Conservation (phyloP, 1,140 invertebrate genomes). For the Pachyrhynchus sulphureomaculatus region DNA sequence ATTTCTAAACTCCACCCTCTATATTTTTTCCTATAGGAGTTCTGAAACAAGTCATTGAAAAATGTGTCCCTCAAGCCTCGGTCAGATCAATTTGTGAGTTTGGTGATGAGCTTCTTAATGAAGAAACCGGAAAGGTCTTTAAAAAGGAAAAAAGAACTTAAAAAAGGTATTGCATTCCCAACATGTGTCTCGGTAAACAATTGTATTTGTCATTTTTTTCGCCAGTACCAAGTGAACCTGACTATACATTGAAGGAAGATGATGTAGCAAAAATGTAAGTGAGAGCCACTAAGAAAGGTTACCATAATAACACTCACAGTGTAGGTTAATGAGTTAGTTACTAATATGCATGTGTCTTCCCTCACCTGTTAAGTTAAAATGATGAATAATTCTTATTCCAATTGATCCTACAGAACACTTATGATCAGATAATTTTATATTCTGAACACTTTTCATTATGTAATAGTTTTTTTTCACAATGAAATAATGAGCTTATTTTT, state of each 20-base stretch:
- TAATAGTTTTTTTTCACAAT: no score
- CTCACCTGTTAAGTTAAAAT: no score
- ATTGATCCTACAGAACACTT: conserved; percentile 43
- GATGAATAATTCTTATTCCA: conserved; percentile 29
- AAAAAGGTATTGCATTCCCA: conserved; percentile 98
- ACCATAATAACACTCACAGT: no score
- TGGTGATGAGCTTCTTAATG: conserved; percentile 84
- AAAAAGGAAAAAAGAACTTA: conserved; percentile 98
- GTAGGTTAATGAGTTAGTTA: no score
- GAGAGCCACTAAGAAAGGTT: no score
- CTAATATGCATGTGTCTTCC: no score
- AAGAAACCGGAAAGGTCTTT: conserved; percentile 95
- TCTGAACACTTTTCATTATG: neutral
- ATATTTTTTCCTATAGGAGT: conserved; percentile 72
- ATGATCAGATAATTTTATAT: conserved; percentile 19
- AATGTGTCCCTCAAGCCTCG: conserved; percentile 83
- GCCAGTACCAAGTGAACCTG: conserved; percentile 89
- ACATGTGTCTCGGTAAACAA: conserved; percentile 99
- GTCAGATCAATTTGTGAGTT: conserved; percentile 90
- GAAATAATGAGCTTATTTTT: no score
- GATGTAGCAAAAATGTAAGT: conserved; percentile 98
- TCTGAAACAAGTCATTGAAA: conserved; percentile 83
- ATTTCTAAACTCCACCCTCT: conserved; percentile 94
- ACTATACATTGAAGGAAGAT: conserved; percentile 84
- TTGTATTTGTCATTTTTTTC: conserved; percentile 99